phyloP scores from a whole-genome alignment of 2,888 invertebrate genomes.

The Cyclophora albipunctata region DNA sequence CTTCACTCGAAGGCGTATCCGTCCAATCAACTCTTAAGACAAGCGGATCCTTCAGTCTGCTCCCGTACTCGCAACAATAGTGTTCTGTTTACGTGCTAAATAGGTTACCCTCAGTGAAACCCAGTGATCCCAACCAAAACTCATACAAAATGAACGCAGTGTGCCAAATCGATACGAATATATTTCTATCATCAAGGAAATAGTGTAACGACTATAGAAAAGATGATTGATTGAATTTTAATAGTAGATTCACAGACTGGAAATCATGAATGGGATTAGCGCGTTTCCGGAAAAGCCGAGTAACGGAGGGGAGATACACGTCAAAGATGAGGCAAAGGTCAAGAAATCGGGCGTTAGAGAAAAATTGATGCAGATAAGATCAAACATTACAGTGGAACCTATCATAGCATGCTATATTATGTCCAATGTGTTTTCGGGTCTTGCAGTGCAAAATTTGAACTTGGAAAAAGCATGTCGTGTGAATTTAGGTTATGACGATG shows the following conservation, averaged over 20 bases:
- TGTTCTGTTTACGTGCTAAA: conserved; percentile 24
- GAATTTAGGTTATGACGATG: conserved; percentile 82
- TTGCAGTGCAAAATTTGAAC: conserved; percentile 89
- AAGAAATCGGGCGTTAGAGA: conserved; percentile 47
- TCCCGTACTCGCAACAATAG: conserved; percentile 36
- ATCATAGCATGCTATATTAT: conserved; percentile 81
- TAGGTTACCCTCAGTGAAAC: conserved; percentile 23
- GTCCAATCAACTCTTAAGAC: conserved; percentile 66
- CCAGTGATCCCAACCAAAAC: conserved; percentile 15
- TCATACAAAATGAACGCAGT: conserved; percentile 22
- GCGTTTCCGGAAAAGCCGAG: conserved; percentile 47
- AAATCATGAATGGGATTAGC: conserved; percentile 63
- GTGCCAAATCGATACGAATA: conserved; percentile 10
- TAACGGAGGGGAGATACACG: conserved; percentile 34
- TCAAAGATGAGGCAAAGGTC: conserved; percentile 42
- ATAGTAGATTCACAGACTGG: conserved; percentile 25
- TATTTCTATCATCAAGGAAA: conserved; percentile 13
- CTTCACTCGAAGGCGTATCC: conserved; percentile 69
- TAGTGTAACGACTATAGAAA: conserved; percentile 23
- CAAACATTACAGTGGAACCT: conserved; percentile 81
- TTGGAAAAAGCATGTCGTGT: conserved; percentile 91
- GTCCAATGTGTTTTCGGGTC: conserved; percentile 80
- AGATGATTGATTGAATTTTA: conserved; percentile 42
- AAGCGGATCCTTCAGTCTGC: conserved; percentile 57
- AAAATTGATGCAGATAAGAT: conserved; percentile 68